These are phyloP conservation scores for Whitmania pigra DNA, from an alignment of 1,140 invertebrate genomes.

Conservation along the genomic window DNA sequence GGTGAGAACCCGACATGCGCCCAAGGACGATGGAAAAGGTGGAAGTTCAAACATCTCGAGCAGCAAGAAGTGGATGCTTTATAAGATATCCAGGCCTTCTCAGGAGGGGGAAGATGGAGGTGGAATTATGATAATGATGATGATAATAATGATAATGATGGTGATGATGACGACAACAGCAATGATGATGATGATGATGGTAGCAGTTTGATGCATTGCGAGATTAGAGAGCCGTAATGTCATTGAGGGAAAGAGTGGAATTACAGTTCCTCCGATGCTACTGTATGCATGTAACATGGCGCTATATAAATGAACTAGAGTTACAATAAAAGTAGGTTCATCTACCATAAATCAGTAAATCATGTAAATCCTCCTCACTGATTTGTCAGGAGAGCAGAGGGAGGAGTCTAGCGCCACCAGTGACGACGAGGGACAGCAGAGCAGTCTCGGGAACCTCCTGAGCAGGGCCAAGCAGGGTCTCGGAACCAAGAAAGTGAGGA, in stretches of 20 bases:
- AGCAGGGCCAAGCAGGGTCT: constrained; percentile 80
- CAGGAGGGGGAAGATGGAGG: constrained; percentile 39
- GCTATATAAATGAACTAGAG: too few relatives aligned
- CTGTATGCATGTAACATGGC: too few relatives aligned
- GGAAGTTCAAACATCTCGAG: constrained; percentile 1
- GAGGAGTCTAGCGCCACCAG: not conserved
- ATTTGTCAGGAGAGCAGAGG: constrained; percentile 22
- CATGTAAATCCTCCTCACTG: not conserved
- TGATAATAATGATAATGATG: not conserved
- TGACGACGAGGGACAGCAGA: constrained; percentile 32
- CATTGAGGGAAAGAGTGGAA: too few relatives aligned
- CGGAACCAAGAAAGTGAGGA: constrained; percentile 34
- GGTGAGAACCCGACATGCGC: too few relatives aligned
- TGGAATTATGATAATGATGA: not conserved
- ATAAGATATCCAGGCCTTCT: constrained; percentile 39
- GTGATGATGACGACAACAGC: not conserved
- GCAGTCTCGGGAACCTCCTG: constrained; percentile 75
- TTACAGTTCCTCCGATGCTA: too few relatives aligned
- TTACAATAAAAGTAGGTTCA: too few relatives aligned
- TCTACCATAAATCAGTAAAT: too few relatives aligned
- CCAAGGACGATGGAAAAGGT: too few relatives aligned
- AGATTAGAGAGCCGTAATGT: constrained; percentile 19
- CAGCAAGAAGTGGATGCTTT: constrained; percentile 45
- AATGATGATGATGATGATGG: not conserved
- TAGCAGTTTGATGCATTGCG: constrained; percentile 63